phyloP scores from a whole-genome alignment of 2,888 invertebrate species.

The Morpho achilles region DNA sequence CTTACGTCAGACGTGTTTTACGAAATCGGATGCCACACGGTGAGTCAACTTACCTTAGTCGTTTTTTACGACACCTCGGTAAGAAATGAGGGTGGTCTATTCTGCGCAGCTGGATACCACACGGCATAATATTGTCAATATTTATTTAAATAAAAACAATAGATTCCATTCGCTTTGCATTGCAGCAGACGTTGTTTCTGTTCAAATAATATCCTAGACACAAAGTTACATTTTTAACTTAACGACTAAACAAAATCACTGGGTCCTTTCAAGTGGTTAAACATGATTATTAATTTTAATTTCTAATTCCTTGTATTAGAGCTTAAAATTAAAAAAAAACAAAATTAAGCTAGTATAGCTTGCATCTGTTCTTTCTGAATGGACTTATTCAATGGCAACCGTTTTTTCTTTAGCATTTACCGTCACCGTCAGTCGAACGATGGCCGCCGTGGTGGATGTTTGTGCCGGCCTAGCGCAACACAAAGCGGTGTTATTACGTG shows the following conservation, averaged over 20 bases:
- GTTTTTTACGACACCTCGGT: too few species aligned
- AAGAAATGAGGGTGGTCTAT: too few species aligned
- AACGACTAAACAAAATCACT: constrained; percentile 12
- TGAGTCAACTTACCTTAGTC: too few species aligned
- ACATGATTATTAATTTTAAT: constrained; percentile 1
- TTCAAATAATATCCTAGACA: constrained; percentile 2
- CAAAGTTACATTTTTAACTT: constrained; percentile 10
- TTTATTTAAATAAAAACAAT: too few species aligned
- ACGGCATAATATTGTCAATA: background rate
- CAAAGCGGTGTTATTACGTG: constrained; percentile 80
- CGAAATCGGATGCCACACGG: too few species aligned
- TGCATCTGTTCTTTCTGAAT: constrained; percentile 45
- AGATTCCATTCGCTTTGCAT: too few species aligned
- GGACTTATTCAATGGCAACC: constrained; percentile 36
- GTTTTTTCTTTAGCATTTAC: constrained; percentile 30
- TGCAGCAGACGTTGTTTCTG: background rate
- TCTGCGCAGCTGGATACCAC: too few species aligned
- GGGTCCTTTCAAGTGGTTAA: constrained; percentile 19
- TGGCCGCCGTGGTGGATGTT: constrained; percentile 76
- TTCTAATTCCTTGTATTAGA: background rate
- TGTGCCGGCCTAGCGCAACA: constrained; percentile 81
- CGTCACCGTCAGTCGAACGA: constrained; percentile 56
- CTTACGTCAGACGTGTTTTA: too few species aligned
- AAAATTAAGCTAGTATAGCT: constrained; percentile 13
- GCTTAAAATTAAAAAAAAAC: constrained; percentile 2